A percentile compares a stretch with the other conserved stretches of the same genome.
These are phyloP conservation scores for Nannoperca australis DNA, from an alignment of 2,797 vertebrate species.

Conservation along the genomic window DNA sequence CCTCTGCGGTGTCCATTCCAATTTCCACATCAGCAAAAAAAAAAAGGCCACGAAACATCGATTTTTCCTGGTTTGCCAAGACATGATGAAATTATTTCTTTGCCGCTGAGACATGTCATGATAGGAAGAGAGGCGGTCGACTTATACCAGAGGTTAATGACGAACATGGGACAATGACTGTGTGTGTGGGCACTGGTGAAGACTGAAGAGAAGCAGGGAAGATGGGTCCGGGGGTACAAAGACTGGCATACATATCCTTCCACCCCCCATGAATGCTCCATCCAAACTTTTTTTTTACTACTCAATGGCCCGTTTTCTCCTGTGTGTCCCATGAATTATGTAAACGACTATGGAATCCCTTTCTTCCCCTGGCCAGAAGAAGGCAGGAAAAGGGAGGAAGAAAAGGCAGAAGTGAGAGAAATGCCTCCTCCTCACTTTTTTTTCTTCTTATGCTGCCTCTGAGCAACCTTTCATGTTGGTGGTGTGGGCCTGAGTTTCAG, in stretches of 20 bases:
- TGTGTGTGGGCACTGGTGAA: constrained; percentile 72
- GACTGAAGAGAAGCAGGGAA: constrained; percentile 66
- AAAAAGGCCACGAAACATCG: constrained; percentile 62
- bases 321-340: constrained; percentile 95
- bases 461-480: constrained; percentile 91
- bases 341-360: constrained; percentile 87
- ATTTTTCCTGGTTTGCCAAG: constrained; percentile 66
- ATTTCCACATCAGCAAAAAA: constrained; percentile 84
- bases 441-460: constrained; percentile 80
- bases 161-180: constrained; percentile 91
- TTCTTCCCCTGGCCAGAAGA: constrained; percentile 76
- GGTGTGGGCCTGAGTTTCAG: constrained; percentile 79
- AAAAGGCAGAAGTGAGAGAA: constrained; percentile 78
- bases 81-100: constrained; percentile 86
- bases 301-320: constrained; percentile 90
- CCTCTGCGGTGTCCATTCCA: constrained; percentile 72
- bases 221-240: constrained; percentile 88
- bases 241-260: constrained; percentile 88
- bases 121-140: constrained; percentile 82
- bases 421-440: constrained; percentile 88
- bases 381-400: constrained; percentile 78
- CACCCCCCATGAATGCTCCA: constrained; percentile 52
- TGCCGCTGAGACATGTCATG: constrained; percentile 90
- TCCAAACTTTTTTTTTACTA: constrained; percentile 67
- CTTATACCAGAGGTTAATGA: constrained; percentile 94